Evolutionary conservation across 2,113 vertebrate genomes (phyloP), one percentile per base, ranked within the genome.

Genomic region (Eolophus roseicapilla): DNA sequence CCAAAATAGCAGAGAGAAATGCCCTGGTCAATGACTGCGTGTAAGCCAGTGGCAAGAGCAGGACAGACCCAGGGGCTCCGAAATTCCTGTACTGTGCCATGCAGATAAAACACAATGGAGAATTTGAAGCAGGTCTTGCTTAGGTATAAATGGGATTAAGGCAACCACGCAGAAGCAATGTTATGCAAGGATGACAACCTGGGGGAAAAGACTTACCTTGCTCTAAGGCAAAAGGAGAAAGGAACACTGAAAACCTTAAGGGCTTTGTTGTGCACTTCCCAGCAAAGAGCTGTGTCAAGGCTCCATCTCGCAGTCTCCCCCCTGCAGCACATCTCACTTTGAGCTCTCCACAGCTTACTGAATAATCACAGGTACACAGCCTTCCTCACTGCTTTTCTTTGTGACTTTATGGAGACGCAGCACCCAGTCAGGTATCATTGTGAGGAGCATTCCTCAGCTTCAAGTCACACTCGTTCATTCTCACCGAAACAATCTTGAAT

Each of bases 401-500:
- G 39, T 10, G 9, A 8, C 14, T 37, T 70, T 27, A 20, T 2
- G 3, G 21, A 64, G 13, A 21, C 29, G 20, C 37, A 80, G 59
- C 41, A 78, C 7, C 16, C 64, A 9, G 20, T 13, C 39, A 20
- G 24, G 17, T 8, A 25, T 15, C 10, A 6, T 2, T 6, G 5
- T 11, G 7, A 17, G n/a, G 19, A 75, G 17, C 24, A 37, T 8
- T 7, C 59, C 37, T 37, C 39, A 55, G 27, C 7, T 37, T 37
- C 71, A 28, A 13, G 15, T 29, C 71, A 7, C 23, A 33, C 20
- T n/a, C 28, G 5, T 70, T 70, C 35, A 31, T 35, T 53, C 60
- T 47, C 4, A 1, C 50, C 2, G 1, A 46, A 23, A n/a, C 31
- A 37, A 21, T 15, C n/a, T 7, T 5, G 7, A 2, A 43, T 59